Percentiles rank a stretch among this genome's conserved stretches.
These are phyloP conservation scores for Podarcis muralis DNA, from an alignment of 2,113 vertebrate species.

Conservation along the genomic window DNA sequence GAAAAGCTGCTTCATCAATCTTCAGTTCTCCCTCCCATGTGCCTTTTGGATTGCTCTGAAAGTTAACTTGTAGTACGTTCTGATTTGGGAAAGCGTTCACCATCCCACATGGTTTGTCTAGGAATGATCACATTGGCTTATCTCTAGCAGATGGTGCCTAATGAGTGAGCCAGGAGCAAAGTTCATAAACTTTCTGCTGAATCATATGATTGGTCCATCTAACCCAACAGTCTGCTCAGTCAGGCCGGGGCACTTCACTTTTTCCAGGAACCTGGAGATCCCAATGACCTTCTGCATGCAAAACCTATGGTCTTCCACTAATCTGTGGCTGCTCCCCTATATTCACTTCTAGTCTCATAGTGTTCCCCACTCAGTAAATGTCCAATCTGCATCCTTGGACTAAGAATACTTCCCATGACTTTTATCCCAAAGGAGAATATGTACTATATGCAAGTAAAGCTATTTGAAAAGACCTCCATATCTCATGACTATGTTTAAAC, in stretches of 20 bases:
- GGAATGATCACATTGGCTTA: too few relatives aligned
- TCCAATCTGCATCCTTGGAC: fast-evolving
- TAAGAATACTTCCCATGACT: fast-evolving
- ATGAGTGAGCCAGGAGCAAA: too few relatives aligned
- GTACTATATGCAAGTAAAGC: background rate
- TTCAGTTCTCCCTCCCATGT: too few relatives aligned
- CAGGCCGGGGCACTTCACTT: background rate
- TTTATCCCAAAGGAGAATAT: fast-evolving
- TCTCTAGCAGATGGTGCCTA: too few relatives aligned
- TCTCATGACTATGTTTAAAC: fast-evolving
- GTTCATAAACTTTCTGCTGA: background rate
- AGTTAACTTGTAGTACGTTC: too few relatives aligned
- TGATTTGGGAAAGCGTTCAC: too few relatives aligned
- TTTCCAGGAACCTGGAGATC: too few relatives aligned
- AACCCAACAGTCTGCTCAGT: background rate
- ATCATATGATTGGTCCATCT: background rate
- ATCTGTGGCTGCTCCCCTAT: background rate
- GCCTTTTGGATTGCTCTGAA: too few relatives aligned
- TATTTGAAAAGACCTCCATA: fast-evolving
- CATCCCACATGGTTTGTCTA: too few relatives aligned
- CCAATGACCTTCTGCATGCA: background rate
- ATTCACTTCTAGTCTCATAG: background rate
- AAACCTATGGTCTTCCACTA: background rate
- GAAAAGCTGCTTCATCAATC: too few relatives aligned
- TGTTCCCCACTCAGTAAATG: background rate